Evolutionary conservation across 2,797 vertebrate genomes (phyloP), one percentile per base, ranked within the genome.

Genomic region (Eleutherodactylus coqui): DNA sequence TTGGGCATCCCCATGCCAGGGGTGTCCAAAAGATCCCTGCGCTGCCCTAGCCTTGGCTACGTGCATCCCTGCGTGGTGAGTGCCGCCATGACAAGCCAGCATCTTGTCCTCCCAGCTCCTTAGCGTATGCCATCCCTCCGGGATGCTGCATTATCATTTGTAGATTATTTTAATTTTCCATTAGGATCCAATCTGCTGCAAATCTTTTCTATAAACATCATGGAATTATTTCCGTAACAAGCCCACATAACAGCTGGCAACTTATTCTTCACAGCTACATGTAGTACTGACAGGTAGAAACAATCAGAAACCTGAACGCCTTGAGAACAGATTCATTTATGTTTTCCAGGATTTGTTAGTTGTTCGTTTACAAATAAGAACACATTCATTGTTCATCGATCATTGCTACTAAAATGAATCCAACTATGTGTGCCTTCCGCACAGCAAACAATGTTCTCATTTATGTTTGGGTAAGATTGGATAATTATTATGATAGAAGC

Each of bases 201-300:
- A 64, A 77, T 70, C 36, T 45, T 36, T 69, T 82, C 47, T 64
- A 86, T 41, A 86, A 69, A 69, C 47, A 82, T 58, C n/a, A 8
- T 51, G 19, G 19, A 77, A 38, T 69, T 75, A 34, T 86, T 82
- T 86, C 58, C 79, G 53, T 70, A 79, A 79, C 29, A 83, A 72
- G 41, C 75, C 64, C 62, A 87, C 85, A 60, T 32, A 72, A 38
- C 73, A 79, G 62, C 85, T 87, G 80, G 73, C 24, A 79, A 69
- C 19, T 27, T 70, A 79, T 79, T 41, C 47, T 83, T 24, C 81
- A 36, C 38, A 72, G 32, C 43, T 77, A 11, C 70, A 78, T 82
- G 43, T 45, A 29, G 45, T 27, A 45, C 10, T 87, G 75, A 87
- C 62, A 53, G 13, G 58, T n/a, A 75, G n/a, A n/a, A n/a, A n/a